These are phyloP conservation scores for Drosophila nannoptera DNA, from an alignment of 1,140 invertebrate genomes.

Conservation along the genomic window DNA sequence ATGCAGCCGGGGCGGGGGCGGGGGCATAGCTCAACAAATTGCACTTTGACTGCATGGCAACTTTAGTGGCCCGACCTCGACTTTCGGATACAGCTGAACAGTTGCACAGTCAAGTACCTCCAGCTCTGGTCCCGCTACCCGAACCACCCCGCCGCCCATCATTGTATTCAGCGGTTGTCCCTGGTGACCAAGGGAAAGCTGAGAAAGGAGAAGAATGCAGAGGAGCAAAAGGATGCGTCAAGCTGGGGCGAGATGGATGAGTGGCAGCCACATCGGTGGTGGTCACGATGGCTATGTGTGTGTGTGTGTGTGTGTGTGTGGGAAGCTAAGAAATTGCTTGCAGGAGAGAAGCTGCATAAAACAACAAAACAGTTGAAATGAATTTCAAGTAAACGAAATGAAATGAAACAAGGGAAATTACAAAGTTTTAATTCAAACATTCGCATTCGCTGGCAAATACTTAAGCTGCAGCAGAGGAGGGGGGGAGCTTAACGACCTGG, in stretches of 20 bases:
- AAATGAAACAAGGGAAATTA: slow-evolving; percentile 78
- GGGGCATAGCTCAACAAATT: slow-evolving; percentile 59
- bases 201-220: slow-evolving; percentile 17
- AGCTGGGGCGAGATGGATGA: slow-evolving; percentile 40
- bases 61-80: slow-evolving; percentile 56
- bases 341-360: slow-evolving; percentile 16
- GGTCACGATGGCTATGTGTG: neutral
- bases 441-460: slow-evolving; percentile 75
- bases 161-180: slow-evolving; percentile 70
- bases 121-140: slow-evolving; percentile 10
- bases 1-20: slow-evolving; percentile 43
- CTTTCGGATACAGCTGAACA: slow-evolving; percentile 33
- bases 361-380: slow-evolving; percentile 61
- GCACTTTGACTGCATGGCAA: slow-evolving; percentile 73
- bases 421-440: slow-evolving; percentile 78
- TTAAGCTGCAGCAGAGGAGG: slow-evolving; percentile 57
- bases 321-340: slow-evolving; percentile 55
- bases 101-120: slow-evolving; percentile 37
- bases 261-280: slow-evolving; percentile 38
- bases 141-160: slow-evolving; percentile 6
- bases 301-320: slow-evolving; percentile 2
- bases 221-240: slow-evolving; percentile 28
- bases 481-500: neutral
- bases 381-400: slow-evolving; percentile 75
- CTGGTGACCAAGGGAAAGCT: slow-evolving; percentile 45